Conservation (phyloP, 1,140 invertebrate species). For the Sycobia sp. region DNA sequence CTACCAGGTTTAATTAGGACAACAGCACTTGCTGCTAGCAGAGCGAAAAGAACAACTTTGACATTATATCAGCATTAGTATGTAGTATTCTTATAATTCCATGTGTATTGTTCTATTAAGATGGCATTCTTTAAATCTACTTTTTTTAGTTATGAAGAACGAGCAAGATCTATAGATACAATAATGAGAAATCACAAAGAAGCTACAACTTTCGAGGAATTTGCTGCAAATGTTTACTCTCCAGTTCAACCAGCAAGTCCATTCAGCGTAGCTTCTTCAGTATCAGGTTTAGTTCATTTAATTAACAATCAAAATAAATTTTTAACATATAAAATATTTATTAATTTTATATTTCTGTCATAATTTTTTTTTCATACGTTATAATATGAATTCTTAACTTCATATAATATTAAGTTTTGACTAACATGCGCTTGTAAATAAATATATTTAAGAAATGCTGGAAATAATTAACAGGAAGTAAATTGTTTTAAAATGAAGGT, state of each 20-base stretch:
- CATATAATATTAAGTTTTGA: too few species aligned
- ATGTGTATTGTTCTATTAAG: not conserved
- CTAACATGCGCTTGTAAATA: too few species aligned
- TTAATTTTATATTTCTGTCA: too few species aligned
- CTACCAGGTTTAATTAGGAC: constrained; percentile 88
- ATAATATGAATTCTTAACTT: too few species aligned
- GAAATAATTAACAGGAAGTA: too few species aligned
- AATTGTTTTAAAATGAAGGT: too few species aligned
- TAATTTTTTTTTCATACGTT: too few species aligned
- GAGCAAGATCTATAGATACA: constrained; percentile 82
- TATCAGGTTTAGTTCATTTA: constrained; percentile 56
- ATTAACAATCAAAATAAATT: constrained; percentile 1
- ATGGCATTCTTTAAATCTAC: constrained; percentile 40
- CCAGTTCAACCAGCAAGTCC: constrained; percentile 69
- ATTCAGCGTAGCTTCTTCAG: constrained; percentile 58
- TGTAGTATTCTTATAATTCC: constrained; percentile 44
- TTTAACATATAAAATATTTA: not conserved
- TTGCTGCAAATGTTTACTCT: constrained; percentile 82
- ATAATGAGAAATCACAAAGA: constrained; percentile 89
- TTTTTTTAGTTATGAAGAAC: constrained; percentile 83
- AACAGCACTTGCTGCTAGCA: constrained; percentile 90
- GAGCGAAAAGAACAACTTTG: constrained; percentile 85
- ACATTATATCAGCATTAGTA: constrained; percentile 92
- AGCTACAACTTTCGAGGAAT: constrained; percentile 90
- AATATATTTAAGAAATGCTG: too few species aligned